These are phyloP conservation scores for Brachionichthys hirsutus DNA, from an alignment of 2,113 vertebrate genomes.

Conservation along the genomic window DNA sequence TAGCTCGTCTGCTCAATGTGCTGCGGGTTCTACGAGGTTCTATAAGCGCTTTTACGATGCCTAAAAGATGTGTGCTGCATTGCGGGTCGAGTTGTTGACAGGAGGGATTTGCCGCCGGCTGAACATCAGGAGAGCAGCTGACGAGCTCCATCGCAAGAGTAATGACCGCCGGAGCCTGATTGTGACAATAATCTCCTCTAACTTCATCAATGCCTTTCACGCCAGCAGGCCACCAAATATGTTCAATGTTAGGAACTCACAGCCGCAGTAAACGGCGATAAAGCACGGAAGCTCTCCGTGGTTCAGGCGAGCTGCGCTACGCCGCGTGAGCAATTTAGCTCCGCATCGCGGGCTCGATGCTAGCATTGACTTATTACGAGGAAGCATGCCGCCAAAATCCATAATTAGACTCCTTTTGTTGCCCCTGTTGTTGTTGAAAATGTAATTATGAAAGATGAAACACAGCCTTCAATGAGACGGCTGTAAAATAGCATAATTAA, in stretches of 20 bases:
- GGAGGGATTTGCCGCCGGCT: conserved; percentile 2
- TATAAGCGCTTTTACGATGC: conserved; percentile 21
- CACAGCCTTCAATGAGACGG: conserved; percentile 98
- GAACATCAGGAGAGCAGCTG: conserved; percentile 58
- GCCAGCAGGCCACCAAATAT: conserved; percentile 62
- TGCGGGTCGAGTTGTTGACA: conserved; percentile 8
- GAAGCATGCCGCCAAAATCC: conserved; percentile 77
- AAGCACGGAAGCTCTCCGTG: conserved; percentile 53
- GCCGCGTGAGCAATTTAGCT: conserved; percentile 27
- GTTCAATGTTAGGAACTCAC: conserved; percentile 51
- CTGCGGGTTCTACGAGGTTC: conserved; percentile 1
- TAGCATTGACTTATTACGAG: conserved; percentile 76
- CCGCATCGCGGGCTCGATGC: conserved; percentile 32
- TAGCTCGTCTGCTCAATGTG: conserved; percentile 4
- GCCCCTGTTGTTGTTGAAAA: conserved; percentile 86
- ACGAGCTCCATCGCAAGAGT: conserved; percentile 58
- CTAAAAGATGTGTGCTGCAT: conserved; percentile 26
- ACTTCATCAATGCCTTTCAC: conserved; percentile 74
- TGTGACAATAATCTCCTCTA: conserved; percentile 73
- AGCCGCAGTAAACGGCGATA: conserved; percentile 65
- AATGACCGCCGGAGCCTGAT: conserved; percentile 58
- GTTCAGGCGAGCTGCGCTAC: conserved; percentile 37
- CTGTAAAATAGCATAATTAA: conserved; percentile 99
- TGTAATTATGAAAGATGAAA: conserved; percentile 99
- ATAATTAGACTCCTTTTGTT: conserved; percentile 95